Conservation (phyloP, 2,888 invertebrate genomes). For the Nasonovia ribisnigri region DNA sequence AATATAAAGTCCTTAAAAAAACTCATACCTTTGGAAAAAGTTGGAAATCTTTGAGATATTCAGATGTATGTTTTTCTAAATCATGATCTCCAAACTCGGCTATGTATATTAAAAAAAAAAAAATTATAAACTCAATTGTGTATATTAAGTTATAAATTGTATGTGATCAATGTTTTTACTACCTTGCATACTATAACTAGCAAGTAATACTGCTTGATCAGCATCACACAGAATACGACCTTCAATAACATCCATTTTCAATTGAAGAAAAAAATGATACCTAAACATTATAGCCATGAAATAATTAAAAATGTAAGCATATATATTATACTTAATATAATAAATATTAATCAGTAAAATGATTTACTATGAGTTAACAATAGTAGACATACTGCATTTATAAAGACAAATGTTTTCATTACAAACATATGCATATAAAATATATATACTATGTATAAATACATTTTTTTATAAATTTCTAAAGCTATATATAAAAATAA, state of each 20-base stretch:
- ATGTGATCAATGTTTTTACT: slow-evolving; percentile 32
- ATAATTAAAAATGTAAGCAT: slow-evolving; percentile 16
- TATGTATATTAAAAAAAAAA: slow-evolving; percentile 68
- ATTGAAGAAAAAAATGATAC: slow-evolving; percentile 95
- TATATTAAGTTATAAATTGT: background rate
- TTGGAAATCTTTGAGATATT: slow-evolving; percentile 90
- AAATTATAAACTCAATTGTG: background rate
- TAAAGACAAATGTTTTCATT: background rate
- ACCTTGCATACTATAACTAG: slow-evolving; percentile 92
- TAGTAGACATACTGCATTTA: background rate
- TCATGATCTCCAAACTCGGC: slow-evolving; percentile 97
- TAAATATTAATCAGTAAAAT: background rate
- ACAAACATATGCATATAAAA: background rate
- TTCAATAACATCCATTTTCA: slow-evolving; percentile 95
- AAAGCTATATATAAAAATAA: background rate
- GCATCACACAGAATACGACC: slow-evolving; percentile 90
- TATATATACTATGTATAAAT: background rate
- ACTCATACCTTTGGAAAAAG: slow-evolving; percentile 90
- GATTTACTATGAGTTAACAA: background rate
- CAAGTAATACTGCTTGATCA: slow-evolving; percentile 91
- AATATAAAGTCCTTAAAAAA: background rate
- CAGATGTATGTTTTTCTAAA: slow-evolving; percentile 88
- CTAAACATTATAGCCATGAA: slow-evolving; percentile 70
- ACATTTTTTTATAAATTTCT: background rate
- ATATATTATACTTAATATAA: background rate